These are phyloP conservation scores for Burhinus bistriatus DNA, from an alignment of 2,113 vertebrate genomes.

Conservation along the genomic window DNA sequence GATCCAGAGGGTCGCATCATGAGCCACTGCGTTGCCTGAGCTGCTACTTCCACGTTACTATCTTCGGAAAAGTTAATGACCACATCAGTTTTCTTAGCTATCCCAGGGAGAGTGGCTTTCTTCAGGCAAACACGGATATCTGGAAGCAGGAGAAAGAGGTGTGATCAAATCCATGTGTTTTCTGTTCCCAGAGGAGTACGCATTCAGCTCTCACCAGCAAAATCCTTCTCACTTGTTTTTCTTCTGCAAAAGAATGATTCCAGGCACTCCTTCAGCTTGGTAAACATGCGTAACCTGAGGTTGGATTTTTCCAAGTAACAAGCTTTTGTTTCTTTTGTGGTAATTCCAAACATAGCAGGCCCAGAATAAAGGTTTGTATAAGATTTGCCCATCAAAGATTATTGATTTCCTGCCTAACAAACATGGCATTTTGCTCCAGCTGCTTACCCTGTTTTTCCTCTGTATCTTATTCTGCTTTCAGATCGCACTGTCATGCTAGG, in stretches of 20 bases:
- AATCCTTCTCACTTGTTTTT: constrained; percentile 25
- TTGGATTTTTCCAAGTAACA: not conserved
- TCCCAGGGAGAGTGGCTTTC: not conserved
- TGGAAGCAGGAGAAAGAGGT: constrained; percentile 29
- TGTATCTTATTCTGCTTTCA: not conserved
- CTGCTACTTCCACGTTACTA: not conserved
- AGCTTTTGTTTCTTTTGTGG: constrained; percentile 8
- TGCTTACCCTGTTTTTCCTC: not conserved
- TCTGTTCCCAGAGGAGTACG: not conserved
- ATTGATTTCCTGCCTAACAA: constrained; percentile 26
- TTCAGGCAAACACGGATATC: not conserved
- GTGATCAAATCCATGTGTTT: constrained; percentile 31
- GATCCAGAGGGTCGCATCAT: not conserved
- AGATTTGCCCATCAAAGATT: not conserved
- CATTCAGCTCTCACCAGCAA: not conserved
- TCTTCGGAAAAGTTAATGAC: constrained; percentile 25
- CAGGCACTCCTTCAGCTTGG: constrained; percentile 16
- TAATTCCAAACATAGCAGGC: not conserved
- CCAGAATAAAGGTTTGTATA: constrained; percentile 24
- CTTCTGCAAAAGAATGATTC: not conserved
- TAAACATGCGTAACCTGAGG: not conserved
- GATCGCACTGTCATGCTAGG: not conserved
- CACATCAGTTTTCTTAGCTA: not conserved
- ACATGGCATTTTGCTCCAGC: not conserved
- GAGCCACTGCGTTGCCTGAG: not conserved